These are phyloP conservation scores for Fragum sueziense DNA, from an alignment of 2,888 invertebrate species.

Conservation along the genomic window DNA sequence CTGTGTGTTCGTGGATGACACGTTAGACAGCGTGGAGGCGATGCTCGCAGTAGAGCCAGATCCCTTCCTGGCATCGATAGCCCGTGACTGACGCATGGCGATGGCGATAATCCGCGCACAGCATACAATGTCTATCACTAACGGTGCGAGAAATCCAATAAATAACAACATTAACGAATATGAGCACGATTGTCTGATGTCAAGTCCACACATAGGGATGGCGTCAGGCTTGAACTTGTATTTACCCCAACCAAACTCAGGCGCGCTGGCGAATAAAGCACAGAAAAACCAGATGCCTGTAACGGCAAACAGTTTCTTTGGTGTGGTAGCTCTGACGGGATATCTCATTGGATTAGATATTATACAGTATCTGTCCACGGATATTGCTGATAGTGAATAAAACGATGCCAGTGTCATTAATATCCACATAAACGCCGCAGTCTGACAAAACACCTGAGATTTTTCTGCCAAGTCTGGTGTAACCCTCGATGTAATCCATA, in stretches of 20 bases:
- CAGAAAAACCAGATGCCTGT: slow-evolving; percentile 66
- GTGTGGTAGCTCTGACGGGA: slow-evolving; percentile 64
- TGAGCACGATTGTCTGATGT: slow-evolving; percentile 48
- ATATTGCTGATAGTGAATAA: slow-evolving; percentile 69
- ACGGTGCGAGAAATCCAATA: slow-evolving; percentile 60
- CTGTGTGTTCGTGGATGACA: slow-evolving; percentile 38
- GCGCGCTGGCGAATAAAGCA: slow-evolving; percentile 62
- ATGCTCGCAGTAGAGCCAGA: slow-evolving; percentile 47
- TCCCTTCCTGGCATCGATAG: slow-evolving; percentile 56
- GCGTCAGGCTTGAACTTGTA: slow-evolving; percentile 70
- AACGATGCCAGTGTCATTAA: slow-evolving; percentile 70
- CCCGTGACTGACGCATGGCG: slow-evolving; percentile 62
- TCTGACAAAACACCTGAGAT: slow-evolving; percentile 40
- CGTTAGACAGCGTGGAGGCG: slow-evolving; percentile 17
- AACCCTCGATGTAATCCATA: slow-evolving; percentile 50
- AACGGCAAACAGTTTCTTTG: slow-evolving; percentile 53
- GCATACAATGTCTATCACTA: slow-evolving; percentile 64
- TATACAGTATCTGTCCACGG: slow-evolving; percentile 71
- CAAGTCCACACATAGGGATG: slow-evolving; percentile 69
- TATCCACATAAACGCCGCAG: slow-evolving; percentile 48
- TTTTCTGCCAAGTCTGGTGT: slow-evolving; percentile 30
- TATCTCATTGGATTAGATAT: slow-evolving; percentile 73
- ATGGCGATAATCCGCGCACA: slow-evolving; percentile 66
- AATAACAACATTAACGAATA: slow-evolving; percentile 62
- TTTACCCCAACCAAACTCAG: slow-evolving; percentile 72